Conservation (phyloP, 1,140 invertebrate genomes). For the Aphidius ervi region DNA sequence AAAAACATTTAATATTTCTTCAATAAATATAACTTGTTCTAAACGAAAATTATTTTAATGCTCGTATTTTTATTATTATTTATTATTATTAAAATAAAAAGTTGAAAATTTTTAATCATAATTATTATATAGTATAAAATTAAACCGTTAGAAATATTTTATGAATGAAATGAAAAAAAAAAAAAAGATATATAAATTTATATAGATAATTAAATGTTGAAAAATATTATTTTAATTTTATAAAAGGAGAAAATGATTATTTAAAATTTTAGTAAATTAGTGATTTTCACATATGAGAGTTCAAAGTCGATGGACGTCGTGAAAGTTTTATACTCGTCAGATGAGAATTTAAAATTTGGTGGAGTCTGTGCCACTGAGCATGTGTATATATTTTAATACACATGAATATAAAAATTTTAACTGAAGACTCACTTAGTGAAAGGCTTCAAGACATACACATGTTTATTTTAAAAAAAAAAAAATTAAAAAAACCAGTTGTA, state of each 20-base stretch:
- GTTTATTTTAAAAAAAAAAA: no score
- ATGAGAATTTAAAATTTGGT: neutral
- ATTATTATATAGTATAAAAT: neutral
- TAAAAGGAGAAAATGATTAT: neutral
- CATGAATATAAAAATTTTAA: no score
- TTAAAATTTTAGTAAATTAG: no score
- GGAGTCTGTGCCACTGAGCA: slow-evolving; percentile 10
- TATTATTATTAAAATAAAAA: no score
- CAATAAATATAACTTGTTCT: no score
- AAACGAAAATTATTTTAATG: no score
- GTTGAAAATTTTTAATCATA: no score
- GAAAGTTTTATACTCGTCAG: slow-evolving; percentile 8
- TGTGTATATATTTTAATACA: neutral
- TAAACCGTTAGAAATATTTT: no score
- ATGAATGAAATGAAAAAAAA: no score
- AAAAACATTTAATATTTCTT: no score
- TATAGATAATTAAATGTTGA: neutral
- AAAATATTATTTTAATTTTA: neutral
- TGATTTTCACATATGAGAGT: neutral
- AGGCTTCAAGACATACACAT: slow-evolving; percentile 6
- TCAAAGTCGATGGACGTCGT: neutral
- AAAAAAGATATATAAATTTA: no score
- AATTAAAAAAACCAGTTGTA: slow-evolving; percentile 10
- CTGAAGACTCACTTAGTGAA: slow-evolving; percentile 2
- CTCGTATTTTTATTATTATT: no score